Conservation (phyloP, 2,888 invertebrate genomes). For the Andrena flavipes region DNA sequence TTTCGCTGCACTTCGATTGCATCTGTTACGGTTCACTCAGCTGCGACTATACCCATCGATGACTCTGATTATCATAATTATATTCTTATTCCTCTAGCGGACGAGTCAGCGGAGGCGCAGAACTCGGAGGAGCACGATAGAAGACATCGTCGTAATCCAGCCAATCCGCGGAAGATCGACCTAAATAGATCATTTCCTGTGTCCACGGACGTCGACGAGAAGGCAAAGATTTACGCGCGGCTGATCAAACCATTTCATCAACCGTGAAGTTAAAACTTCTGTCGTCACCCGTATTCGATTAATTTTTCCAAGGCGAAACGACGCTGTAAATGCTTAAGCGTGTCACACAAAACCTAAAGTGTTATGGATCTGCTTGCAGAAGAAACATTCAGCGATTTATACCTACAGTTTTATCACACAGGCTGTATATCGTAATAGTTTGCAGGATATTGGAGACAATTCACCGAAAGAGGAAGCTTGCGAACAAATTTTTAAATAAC, state of each 20-base stretch:
- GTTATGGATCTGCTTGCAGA: neutral
- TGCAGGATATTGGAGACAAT: no score
- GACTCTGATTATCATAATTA: slow-evolving; percentile 68
- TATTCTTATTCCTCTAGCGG: slow-evolving; percentile 55
- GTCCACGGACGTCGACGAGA: slow-evolving; percentile 53
- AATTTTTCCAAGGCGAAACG: slow-evolving; percentile 28
- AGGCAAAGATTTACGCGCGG: slow-evolving; percentile 66
- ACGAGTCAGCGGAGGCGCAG: slow-evolving; percentile 62
- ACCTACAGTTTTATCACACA: no score
- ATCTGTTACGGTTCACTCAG: slow-evolving; percentile 56
- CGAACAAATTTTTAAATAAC: no score
- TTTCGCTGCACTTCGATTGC: slow-evolving; percentile 38
- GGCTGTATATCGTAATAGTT: no score
- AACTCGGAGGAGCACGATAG: slow-evolving; percentile 37
- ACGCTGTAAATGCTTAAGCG: neutral
- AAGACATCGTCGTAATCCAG: slow-evolving; percentile 62
- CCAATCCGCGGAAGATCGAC: slow-evolving; percentile 64
- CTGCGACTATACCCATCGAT: slow-evolving; percentile 38
- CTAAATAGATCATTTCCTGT: slow-evolving; percentile 50
- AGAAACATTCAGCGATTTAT: neutral
- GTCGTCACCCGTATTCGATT: slow-evolving; percentile 50
- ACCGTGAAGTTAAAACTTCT: slow-evolving; percentile 66
- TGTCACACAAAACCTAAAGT: neutral
- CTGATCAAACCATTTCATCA: slow-evolving; percentile 61
- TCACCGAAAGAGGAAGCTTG: no score